Conservation (phyloP, 1,140 invertebrate genomes). For the Coelopa frigida region DNA sequence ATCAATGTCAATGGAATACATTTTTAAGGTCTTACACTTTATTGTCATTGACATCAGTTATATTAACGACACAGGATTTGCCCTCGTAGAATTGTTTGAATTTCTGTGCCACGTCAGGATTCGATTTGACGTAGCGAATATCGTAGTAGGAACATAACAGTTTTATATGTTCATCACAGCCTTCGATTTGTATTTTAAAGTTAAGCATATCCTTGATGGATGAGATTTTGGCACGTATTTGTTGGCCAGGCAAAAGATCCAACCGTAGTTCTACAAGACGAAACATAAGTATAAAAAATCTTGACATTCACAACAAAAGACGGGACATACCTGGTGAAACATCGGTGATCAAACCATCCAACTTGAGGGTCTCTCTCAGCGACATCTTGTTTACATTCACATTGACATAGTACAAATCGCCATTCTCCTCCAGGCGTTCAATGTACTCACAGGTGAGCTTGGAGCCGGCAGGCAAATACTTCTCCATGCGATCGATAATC, state of each 20-base stretch:
- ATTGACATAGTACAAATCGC: conserved; percentile 22
- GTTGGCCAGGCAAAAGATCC: conserved; percentile 33
- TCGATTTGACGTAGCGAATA: conserved; percentile 36
- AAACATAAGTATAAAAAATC: neutral
- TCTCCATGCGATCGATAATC: conserved; percentile 52
- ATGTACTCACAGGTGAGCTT: conserved; percentile 33
- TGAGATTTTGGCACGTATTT: conserved; percentile 32
- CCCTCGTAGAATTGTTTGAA: conserved; percentile 39
- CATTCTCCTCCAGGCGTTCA: conserved; percentile 17
- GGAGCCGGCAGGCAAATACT: conserved; percentile 35
- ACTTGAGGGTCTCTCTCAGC: conserved; percentile 24
- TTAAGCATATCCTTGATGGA: conserved; percentile 33
- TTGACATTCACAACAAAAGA: neutral
- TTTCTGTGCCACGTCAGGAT: conserved; percentile 27
- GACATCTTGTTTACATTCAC: conserved; percentile 30
- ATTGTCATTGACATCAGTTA: conserved; percentile 38
- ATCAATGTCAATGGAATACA: neutral
- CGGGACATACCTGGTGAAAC: conserved; percentile 22
- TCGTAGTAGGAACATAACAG: conserved; percentile 38
- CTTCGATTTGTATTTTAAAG: conserved; percentile 35
- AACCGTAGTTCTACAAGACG: conserved; percentile 26
- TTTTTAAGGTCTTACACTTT: conserved; percentile 33
- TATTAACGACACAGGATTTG: conserved; percentile 32
- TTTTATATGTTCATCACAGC: conserved; percentile 25
- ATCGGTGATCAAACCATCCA: conserved; percentile 27